A percentile compares a stretch with the other conserved stretches of the same genome.
Evolutionary conservation across 2,113 vertebrate genomes (phyloP).

Genomic region (Cygnus atratus): DNA sequence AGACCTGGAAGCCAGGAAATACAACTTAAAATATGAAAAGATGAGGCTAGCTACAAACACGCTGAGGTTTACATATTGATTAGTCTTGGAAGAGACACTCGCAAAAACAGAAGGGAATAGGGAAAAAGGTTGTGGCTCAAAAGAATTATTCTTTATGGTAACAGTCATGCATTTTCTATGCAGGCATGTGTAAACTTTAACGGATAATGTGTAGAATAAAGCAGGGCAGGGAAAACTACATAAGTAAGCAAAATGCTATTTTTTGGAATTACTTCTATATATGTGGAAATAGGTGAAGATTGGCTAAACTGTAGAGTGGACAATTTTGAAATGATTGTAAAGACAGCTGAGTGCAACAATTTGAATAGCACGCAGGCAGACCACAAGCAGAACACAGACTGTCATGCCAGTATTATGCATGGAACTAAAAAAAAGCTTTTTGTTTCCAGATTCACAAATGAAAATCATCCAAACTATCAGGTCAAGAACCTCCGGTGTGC

Average conservation of each 20-base stretch:
- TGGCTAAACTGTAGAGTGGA: not conserved
- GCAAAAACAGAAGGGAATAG: not conserved
- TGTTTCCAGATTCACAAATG: not conserved
- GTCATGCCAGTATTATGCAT: not conserved
- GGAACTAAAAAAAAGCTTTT: not conserved
- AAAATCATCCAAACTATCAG: not conserved
- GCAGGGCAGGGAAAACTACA: not conserved
- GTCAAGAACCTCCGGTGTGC: not conserved
- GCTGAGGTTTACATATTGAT: slow-evolving; percentile 4
- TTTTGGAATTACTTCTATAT: not conserved
- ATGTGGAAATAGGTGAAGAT: not conserved
- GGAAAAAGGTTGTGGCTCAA: slow-evolving; percentile 13
- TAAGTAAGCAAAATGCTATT: not conserved
- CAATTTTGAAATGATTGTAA: not conserved
- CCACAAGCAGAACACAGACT: not conserved
- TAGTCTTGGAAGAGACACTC: not conserved
- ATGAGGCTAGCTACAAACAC: not conserved
- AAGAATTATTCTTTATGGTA: not conserved
- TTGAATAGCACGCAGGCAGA: not conserved
- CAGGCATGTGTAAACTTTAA: not conserved
- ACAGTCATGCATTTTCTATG: not conserved
- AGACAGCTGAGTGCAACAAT: not conserved
- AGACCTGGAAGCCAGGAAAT: not conserved
- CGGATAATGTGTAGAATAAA: not conserved
- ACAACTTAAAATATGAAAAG: not conserved